phyloP scores from a whole-genome alignment of 2,888 invertebrate species.

The Melipona bicolor region DNA sequence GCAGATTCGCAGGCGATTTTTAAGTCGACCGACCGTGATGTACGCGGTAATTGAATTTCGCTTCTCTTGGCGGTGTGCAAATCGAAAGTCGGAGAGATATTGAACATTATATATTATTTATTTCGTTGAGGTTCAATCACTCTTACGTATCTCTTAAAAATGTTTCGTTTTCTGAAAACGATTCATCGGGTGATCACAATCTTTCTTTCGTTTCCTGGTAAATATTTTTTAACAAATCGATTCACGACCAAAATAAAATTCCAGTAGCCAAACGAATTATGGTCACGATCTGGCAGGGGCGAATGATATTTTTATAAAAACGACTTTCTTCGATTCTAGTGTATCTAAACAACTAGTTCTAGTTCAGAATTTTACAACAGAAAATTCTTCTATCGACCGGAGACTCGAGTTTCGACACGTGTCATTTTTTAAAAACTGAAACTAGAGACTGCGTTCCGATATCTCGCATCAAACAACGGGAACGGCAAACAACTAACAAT shows the following conservation, averaged over 20 bases:
- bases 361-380: background rate
- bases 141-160: too few relatives aligned
- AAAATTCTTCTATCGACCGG: background rate
- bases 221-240: too few relatives aligned
- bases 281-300: too few relatives aligned
- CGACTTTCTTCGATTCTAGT: too few relatives aligned
- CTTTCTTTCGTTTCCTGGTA: too few relatives aligned
- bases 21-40: background rate
- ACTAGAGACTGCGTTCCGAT: background rate
- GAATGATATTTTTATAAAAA: too few relatives aligned
- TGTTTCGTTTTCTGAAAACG: too few relatives aligned
- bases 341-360: background rate
- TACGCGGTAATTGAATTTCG: background rate
- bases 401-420: background rate
- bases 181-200: too few relatives aligned
- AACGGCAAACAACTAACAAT: background rate
- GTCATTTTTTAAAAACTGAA: background rate
- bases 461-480: background rate
- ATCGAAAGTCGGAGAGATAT: background rate
- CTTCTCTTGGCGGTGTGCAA: background rate
- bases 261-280: too few relatives aligned
- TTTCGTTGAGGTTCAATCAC: too few relatives aligned
- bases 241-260: too few relatives aligned
- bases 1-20: background rate
- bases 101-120: background rate